Evolutionary conservation across 1,140 invertebrate genomes (phyloP), one percentile per base, ranked within the genome.

Genomic region (Drosophila jambulina): DNA sequence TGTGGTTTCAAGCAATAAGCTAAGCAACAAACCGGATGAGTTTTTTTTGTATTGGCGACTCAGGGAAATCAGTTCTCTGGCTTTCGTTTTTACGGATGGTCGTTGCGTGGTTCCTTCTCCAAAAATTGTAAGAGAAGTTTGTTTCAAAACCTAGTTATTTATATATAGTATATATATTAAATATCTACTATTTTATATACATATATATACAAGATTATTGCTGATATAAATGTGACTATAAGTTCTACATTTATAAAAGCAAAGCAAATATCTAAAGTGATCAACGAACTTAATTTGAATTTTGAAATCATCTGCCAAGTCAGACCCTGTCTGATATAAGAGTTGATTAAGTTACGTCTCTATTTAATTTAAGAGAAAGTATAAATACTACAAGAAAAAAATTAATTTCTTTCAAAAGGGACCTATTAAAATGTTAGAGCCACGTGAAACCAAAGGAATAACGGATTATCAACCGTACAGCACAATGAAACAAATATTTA

Each of bases 31-130:
- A 78, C 57, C 80, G 70, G 78, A 75, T 75, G 77, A 48, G 57
- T 60, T 56, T 54, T 64, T 34, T 54, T 75, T 75, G 49, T 57
- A 54, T 54, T 54, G 13, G 34, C 32, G 59, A 25, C 15, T 43
- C 60, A 67, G 25, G 4, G 53, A 70, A 80, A 65, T 87, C 69
- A 87, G 84, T 87, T 88, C 40, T 72, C 53, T 84, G 54, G 38
- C 53, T 78, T 78, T 84, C 80, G 82, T 78, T 82, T 78, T 48
- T 61, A 46, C 67, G 32, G 54, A 61, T 71, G 74, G 68, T 83
- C 68, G 77, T 54, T 85, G 69, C 27, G 48, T 49, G 27, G 27
- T 78, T 60, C 51, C 63, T 61, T 51, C 21, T 38, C 32, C 17
- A 51, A 51, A 25, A 48, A 53, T 58, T 65, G 19, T 25, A 63